Base-by-base conservation (phyloP, 2,888 invertebrate species). In the Papilio elwesi region DNA sequence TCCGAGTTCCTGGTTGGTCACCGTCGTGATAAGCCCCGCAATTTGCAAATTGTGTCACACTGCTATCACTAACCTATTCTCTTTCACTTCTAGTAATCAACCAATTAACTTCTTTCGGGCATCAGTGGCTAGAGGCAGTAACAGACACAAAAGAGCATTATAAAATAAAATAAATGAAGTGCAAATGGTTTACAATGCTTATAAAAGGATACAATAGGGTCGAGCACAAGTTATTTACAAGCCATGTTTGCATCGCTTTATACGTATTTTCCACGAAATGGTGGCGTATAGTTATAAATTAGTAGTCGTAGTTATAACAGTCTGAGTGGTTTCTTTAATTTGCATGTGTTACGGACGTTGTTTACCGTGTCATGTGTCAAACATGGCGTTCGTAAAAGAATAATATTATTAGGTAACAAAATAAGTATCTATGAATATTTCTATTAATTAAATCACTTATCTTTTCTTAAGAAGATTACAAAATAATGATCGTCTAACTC, bases 211-310 rank as follows among this genome's bases (percentile, higher is more conserved):
- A n/a, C n/a, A n/a, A n/a, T n/a, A n/a, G n/a, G n/a, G n/a, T n/a
- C n/a, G n/a, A n/a, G n/a, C n/a, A n/a, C n/a, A n/a, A n/a, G 9
- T 59, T 43, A 36, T 70, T 52, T 51, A 63, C 70, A 43, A 55
- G n/a, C 51, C 26, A 64, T 16, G 12, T 43, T 47, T 47, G 51
- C 63, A 63, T 53, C 13, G 52, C 52, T 62, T 65, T 65, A 15
- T 63, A 9, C 55, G 36, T 62, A 67, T 69, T 70, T 70, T 55
- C 70, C 63, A 51, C 38, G 63, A 70, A 64, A 63, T 15, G 63
- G 7, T 47, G 47, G 5, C 47, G 47, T 53, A 43, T 48, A 48
- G 38, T 49, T 70, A 64, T 64, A 48, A 53, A 70, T 38, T 69
- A 62, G 16, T 69, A 69, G 53, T 38, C 43, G 16, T 47, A 49